Conservation (phyloP, 1,140 invertebrate species). For the Euglossa dilemma region DNA sequence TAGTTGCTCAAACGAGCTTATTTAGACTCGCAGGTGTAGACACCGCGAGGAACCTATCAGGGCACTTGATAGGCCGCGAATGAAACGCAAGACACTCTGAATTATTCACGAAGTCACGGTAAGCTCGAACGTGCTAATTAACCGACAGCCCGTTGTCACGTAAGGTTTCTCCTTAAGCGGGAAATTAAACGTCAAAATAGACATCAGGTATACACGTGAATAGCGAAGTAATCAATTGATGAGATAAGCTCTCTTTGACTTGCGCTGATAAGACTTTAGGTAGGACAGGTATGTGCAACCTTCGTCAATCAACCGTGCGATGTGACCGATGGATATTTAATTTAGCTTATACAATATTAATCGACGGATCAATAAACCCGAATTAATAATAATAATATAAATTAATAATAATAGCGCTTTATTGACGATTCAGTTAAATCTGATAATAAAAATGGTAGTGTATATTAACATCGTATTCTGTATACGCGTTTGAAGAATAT, state of each 20-base stretch:
- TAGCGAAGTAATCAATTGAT: not conserved
- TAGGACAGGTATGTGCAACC: not conserved
- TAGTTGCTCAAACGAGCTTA: not conserved
- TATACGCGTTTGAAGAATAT: too few relatives aligned
- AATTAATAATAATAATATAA: not conserved
- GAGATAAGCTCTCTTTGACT: not conserved
- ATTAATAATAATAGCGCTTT: not conserved
- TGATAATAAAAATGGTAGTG: too few relatives aligned
- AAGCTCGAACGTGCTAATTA: constrained; percentile 63
- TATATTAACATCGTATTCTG: too few relatives aligned
- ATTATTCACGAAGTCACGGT: constrained; percentile 59
- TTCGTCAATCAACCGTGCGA: not conserved
- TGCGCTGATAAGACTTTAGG: not conserved
- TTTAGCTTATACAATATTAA: not conserved
- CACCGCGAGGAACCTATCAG: not conserved
- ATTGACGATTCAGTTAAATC: too few relatives aligned
- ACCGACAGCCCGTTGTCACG: constrained; percentile 63
- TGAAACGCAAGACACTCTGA: constrained; percentile 50
- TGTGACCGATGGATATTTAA: not conserved
- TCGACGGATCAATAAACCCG: not conserved
- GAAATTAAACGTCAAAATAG: constrained; percentile 35
- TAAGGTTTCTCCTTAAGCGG: constrained; percentile 59
- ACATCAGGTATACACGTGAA: not conserved
- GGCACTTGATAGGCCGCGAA: constrained; percentile 45
- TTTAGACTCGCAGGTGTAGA: constrained; percentile 9